Conservation (phyloP, 2,113 vertebrate species). For the Labrus mixtus region DNA sequence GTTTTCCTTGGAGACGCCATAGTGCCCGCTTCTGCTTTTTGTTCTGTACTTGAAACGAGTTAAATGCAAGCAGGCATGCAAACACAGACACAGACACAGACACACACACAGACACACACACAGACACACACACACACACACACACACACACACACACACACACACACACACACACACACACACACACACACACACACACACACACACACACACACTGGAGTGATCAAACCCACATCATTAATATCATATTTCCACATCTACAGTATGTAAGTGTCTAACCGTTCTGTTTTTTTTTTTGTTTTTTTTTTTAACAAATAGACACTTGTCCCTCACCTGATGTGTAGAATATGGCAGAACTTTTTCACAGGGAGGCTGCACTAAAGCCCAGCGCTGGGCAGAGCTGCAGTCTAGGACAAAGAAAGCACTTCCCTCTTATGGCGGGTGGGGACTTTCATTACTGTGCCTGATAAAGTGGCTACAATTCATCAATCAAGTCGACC, state of each 20-base stretch:
- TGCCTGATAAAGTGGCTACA: slow-evolving; percentile 35
- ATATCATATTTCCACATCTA: slow-evolving; percentile 16
- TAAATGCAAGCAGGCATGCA: slow-evolving; percentile 17
- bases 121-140: too few species aligned
- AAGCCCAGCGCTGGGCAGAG: slow-evolving; percentile 10
- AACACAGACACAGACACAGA: too few species aligned
- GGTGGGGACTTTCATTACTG: slow-evolving; percentile 32
- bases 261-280: background rate
- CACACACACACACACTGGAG: background rate
- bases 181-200: too few species aligned
- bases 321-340: background rate
- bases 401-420: slow-evolving; percentile 4
- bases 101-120: too few species aligned
- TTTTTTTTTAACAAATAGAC: background rate
- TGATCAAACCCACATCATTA: slow-evolving; percentile 30
- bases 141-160: too few species aligned
- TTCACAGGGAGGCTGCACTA: slow-evolving; percentile 14
- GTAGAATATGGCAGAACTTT: background rate
- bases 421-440: slow-evolving; percentile 2
- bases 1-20: slow-evolving; percentile 42
- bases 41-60: slow-evolving; percentile 18
- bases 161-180: too few species aligned
- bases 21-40: slow-evolving; percentile 6
- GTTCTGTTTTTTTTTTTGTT: slow-evolving; percentile 1
- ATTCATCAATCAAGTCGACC: slow-evolving; percentile 41